Base-by-base conservation (phyloP, 2,888 invertebrate genomes). In the Noctua janthe region DNA sequence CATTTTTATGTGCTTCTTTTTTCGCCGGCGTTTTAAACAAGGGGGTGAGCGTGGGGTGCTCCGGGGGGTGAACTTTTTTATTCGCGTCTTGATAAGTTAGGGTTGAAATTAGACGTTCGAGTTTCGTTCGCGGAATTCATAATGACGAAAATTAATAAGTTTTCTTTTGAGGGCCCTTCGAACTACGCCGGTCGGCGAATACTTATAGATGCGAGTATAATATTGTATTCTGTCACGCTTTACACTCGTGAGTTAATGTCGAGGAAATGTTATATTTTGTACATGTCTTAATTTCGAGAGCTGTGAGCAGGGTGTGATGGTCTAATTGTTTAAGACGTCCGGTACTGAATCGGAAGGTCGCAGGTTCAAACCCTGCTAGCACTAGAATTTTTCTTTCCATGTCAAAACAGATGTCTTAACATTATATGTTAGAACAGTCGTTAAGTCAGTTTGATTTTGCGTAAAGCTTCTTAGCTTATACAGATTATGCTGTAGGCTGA, bases 1-100 rank as follows among this genome's bases (percentile, higher is more conserved):
- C 97, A 97, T 97, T 97, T 97, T 97, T 97, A 97, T 97, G 97
- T 97, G 97, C 97, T 97, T 97, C 97, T 97, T 97, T 97, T 97
- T 97, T 97, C 97, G 97, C 93, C 96, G 95, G 97, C 97, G 96
- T 97, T 97, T 97, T 97, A 97, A 97, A 97, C 97, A 97, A 97
- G 97, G 97, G 97, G 97, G 97, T 96, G 96, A 96, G 96, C 93
- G 92, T 94, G 94, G 95, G 96, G 97, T 94, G 94, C 93, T 91
- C 92, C 91, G 94, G 95, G 92, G 96, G 96, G 97, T 95, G 96
- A 96, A 96, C 95, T 97, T 97, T 97, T 97, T 97, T 97, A 97
- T 97, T 96, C 97, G 96, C 97, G 97, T 97, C 97, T 97, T 97
- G 97, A 97, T 97, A 97, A 97, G 97, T 97, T 97, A 97, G 97